These are phyloP conservation scores for Gonioctena quinquepunctata DNA, from an alignment of 1,140 invertebrate species.

Conservation along the genomic window DNA sequence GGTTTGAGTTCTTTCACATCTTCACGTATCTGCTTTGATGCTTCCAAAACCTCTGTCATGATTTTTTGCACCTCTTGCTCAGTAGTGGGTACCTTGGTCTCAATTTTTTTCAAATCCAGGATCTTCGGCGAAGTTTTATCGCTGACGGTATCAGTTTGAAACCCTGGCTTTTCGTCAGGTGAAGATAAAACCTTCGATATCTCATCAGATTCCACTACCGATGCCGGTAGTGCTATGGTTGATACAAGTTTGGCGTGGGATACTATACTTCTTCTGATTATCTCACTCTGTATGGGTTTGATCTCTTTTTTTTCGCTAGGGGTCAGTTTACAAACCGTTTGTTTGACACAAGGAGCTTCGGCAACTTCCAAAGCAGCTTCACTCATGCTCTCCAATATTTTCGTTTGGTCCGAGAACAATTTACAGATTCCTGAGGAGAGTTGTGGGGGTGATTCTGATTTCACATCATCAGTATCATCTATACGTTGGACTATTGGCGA, in stretches of 20 bases:
- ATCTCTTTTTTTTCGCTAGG: neutral
- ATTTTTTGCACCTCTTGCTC: constrained; percentile 56
- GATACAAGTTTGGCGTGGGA: constrained; percentile 40
- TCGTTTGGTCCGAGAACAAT: constrained; percentile 25
- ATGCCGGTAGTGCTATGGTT: constrained; percentile 37
- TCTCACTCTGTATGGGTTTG: constrained; percentile 20
- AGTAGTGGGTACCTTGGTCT: constrained; percentile 29
- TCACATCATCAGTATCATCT: neutral
- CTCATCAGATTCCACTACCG: constrained; percentile 23
- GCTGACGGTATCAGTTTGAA: neutral
- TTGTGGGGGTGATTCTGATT: neutral
- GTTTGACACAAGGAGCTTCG: constrained; percentile 31
- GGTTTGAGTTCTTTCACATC: constrained; percentile 61
- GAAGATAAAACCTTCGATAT: constrained; percentile 16
- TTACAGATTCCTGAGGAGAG: constrained; percentile 11
- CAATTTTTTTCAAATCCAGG: constrained; percentile 19
- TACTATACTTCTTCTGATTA: constrained; percentile 41
- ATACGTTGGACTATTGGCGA: neutral
- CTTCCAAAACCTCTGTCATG: constrained; percentile 59
- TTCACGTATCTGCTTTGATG: constrained; percentile 58
- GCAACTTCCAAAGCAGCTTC: constrained; percentile 16
- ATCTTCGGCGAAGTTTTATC: constrained; percentile 26
- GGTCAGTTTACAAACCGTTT: neutral
- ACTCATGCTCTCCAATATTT: constrained; percentile 29
- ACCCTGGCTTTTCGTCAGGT: neutral